These are phyloP conservation scores for Meandrina meandrites DNA, from an alignment of 92 coral and sea anemone species.

Conservation along the genomic window DNA sequence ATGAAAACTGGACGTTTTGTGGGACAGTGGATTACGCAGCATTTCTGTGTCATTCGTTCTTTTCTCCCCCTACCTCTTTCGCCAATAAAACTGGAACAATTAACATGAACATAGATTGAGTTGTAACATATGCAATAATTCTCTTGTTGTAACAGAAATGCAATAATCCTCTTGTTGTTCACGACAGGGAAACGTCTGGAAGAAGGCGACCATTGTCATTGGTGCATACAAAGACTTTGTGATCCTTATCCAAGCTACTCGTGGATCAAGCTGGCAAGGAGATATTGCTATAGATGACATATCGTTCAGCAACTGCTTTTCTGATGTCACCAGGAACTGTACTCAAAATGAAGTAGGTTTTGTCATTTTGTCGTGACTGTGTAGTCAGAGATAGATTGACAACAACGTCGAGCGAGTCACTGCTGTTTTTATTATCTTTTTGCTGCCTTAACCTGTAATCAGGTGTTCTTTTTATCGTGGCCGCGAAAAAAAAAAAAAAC, in stretches of 20 bases:
- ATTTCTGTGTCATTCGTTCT: no score
- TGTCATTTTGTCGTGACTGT: neutral
- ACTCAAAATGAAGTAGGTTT: conserved; percentile 72
- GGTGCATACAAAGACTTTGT: conserved; percentile 76
- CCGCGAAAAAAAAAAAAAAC: no score
- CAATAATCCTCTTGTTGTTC: neutral
- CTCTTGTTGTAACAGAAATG: no score
- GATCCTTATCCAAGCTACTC: conserved; percentile 88
- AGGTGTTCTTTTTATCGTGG: no score
- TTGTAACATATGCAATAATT: no score
- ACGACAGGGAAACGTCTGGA: conserved; percentile 84
- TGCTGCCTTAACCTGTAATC: no score
- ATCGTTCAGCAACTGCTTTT: conserved; percentile 76
- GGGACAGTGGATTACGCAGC: no score
- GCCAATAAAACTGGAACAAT: neutral
- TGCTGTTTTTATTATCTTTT: neutral
- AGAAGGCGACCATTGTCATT: conserved; percentile 61
- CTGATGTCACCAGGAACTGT: conserved; percentile 84
- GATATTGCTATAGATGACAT: conserved; percentile 92
- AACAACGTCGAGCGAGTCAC: neutral
- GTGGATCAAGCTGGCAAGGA: conserved; percentile 79
- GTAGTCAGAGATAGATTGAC: neutral
- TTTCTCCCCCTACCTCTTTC: no score
- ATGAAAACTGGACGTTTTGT: no score
- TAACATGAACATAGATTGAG: no score